Base-by-base conservation (phyloP, 1,140 invertebrate genomes). In the Cryptotermes secundus region DNA sequence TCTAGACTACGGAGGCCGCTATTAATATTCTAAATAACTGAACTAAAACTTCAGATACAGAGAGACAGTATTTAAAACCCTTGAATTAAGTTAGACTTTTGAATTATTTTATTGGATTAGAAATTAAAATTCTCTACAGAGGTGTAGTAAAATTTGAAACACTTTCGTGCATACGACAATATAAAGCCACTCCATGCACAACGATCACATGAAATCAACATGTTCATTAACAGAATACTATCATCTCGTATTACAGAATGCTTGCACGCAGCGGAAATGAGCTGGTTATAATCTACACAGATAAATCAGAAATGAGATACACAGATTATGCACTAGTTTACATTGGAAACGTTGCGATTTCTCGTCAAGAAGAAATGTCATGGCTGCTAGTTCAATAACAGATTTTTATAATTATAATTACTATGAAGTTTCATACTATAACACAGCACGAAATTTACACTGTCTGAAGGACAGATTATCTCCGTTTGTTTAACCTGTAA, bases 211-310 rank as follows among this genome's bases (percentile, higher is more conserved):
- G n/a, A 72, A 72, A 31, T 72, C 31, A n/a, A 0, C 59, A 31
- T 72, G 26, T 31, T 72, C 31, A 72, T 31, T n/a, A 72, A 72
- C 3, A 72, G 59, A 72, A 72, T 72, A 72, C 26, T 72, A n/a
- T 59, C n/a, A 19, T 26, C 53, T 22, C 53, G 7, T 7, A 59
- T n/a, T 72, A 10, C 31, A 31, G 59, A 72, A 31, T 31, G 9
- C 59, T n/a, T n/a, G n/a, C 59, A 72, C 26, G 59, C 4, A 72
- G n/a, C 59, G 59, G 59, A 72, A 72, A 72, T 72, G 59, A 72
- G 26, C 4, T n/a, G n/a, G 26, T 31, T 72, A 1, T 72, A 72
- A 72, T 72, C 59, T 72, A n/a, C 26, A 72, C n/a, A 72, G 59
- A 26, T 72, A 72, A 14, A 31, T 72, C 59, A 26, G 59, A 72